Evolutionary conservation across 2,797 vertebrate species (phyloP), one percentile per base, ranked within the genome.

Genomic region (Schizopygopsis malacanthus): DNA sequence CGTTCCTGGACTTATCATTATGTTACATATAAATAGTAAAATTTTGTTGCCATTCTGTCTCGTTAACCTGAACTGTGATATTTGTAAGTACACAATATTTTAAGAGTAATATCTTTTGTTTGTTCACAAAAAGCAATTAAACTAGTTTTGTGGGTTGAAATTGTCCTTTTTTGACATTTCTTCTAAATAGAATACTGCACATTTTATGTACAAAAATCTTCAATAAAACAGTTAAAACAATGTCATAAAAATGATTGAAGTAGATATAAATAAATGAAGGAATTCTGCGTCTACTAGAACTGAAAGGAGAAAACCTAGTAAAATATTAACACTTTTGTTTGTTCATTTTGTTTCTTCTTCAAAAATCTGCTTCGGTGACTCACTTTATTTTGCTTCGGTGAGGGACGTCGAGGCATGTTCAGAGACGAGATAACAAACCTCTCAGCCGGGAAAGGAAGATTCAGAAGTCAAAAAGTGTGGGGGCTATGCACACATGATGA

Each of bases 371-470:
- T 78, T 8, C 25, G 56, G 20, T 59, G 86, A 80, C 37, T 84
- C 20, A 56, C n/a, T 91, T 59, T 80, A 72, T 80, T 39, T 72
- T 65, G 52, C 61, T 78, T 8, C 25, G 56, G 20, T 59, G 86
- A 80, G 91, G 89, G 87, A 93, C 92, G 91, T 90, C 89, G 90
- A 87, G 91, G 89, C 63, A 67, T 88, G 87, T 91, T 92, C 89
- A 92, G 88, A 90, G 91, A 89, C 89, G 82, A 92, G 92, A 94
- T 94, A 93, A 93, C 88, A 80, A 88, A 88, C 37, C 70, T 89
- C 92, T 91, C 90, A 93, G 91, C 92, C 90, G 89, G 91, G 81
- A 81, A 72, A 41, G 45, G 20, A 72, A 63, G 86, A 90, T 89
- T 65, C 90, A 92, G 45, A 89, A 50, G 90, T 89, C 93, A 91